Percentiles rank a stretch among this genome's conserved stretches.
These are phyloP conservation scores for Taenaris catops DNA, from an alignment of 2,888 invertebrate species.

Conservation along the genomic window DNA sequence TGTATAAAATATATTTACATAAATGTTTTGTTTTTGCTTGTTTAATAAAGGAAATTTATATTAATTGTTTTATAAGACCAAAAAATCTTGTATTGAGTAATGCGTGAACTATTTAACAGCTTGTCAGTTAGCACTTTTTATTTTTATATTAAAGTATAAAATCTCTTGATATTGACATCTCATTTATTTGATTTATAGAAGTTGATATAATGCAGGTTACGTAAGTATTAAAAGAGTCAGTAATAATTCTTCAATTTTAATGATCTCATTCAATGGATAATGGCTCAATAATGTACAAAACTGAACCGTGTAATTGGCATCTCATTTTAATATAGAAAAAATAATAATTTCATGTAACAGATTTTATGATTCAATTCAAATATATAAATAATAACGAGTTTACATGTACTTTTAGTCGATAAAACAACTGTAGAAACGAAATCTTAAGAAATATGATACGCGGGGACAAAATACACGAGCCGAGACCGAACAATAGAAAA, in stretches of 20 bases:
- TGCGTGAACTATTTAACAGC: too few relatives aligned
- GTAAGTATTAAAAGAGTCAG: constrained; percentile 54
- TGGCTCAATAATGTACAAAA: constrained; percentile 68
- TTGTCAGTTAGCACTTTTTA: too few relatives aligned
- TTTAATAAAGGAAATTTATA: too few relatives aligned
- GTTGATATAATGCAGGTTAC: constrained; percentile 12
- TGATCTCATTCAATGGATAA: constrained; percentile 53
- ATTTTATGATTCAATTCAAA: constrained; percentile 56
- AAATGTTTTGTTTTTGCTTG: too few relatives aligned
- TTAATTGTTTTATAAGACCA: too few relatives aligned
- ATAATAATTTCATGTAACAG: constrained; percentile 68
- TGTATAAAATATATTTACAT: too few relatives aligned
- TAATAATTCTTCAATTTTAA: constrained; percentile 56
- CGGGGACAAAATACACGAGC: constrained; percentile 21
- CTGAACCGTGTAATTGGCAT: constrained; percentile 64
- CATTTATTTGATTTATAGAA: too few relatives aligned
- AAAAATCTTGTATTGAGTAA: too few relatives aligned
- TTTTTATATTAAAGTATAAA: too few relatives aligned
- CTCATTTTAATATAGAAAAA: constrained; percentile 69
- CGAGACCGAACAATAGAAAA: constrained; percentile 32
- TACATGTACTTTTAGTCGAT: constrained; percentile 47
- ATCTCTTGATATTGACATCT: too few relatives aligned
- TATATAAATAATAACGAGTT: constrained; percentile 59
- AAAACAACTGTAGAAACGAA: constrained; percentile 32
- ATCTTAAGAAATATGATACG: constrained; percentile 57